Evolutionary conservation across 2,113 vertebrate species (phyloP), one percentile per base, ranked within the genome.

Genomic region (Orientallactaga bullata): DNA sequence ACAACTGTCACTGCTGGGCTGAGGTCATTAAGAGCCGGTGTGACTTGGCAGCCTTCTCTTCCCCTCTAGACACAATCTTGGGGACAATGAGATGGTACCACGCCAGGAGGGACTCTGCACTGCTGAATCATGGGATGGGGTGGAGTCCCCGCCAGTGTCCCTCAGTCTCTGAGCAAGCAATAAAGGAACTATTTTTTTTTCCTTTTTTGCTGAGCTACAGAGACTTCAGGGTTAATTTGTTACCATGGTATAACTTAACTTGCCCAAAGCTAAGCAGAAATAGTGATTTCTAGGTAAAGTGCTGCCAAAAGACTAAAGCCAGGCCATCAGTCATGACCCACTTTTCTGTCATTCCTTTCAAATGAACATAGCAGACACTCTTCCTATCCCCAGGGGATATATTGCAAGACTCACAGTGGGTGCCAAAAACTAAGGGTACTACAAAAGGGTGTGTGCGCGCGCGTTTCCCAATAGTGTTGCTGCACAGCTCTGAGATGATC

Each of bases 141-240:
- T 3, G 0, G 4, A 83, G 23, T 35, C 82, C 26, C n/a, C 26
- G 23, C 12, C 11, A 68, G 42, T 42, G 32, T 80, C 47, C n/a
- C 15, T n/a, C 30, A 63, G 8, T 78, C 32, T 74, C 66, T 61
- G 23, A 8, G 20, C 26, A 63, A 92, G 2, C 63, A 74, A n/a
- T 37, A 89, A 88, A 17, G 32, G 12, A 6, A 28, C 2, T 24
- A 28, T 23, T 86, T 61, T 39, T 10, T 63, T 28, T 9, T 39
- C 58, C 66, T 24, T 32, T 28, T 37, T 39, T 76, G 4, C 63
- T 69, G 58, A 93, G 35, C 28, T 8, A 76, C 71, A 79, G 42
- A 76, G 35, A 93, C 37, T 80, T 94, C 37, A 78, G 47, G 30
- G 51, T 73, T 91, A 30, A 73, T 77, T 61, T 84, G n/a, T 86